These are phyloP conservation scores for Athetis lepigone DNA, from an alignment of 2,888 invertebrate species.

Conservation along the genomic window DNA sequence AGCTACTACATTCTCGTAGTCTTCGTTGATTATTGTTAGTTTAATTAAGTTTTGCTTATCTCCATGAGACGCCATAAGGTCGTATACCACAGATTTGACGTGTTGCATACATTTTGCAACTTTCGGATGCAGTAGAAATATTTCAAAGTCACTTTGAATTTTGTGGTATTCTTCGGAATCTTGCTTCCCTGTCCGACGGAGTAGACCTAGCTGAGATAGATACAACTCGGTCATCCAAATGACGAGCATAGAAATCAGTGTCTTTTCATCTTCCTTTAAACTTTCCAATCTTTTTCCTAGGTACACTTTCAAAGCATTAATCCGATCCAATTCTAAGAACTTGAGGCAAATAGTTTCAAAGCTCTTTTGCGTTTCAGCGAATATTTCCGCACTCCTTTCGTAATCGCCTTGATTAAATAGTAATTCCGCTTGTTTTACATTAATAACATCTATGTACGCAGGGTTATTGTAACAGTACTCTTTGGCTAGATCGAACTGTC, in stretches of 20 bases:
- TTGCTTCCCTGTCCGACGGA: conserved; percentile 88
- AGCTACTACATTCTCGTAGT: conserved; percentile 97
- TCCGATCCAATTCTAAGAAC: conserved; percentile 95
- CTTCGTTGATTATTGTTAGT: conserved; percentile 96
- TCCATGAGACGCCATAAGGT: conserved; percentile 98
- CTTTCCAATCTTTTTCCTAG: conserved; percentile 95
- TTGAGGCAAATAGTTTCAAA: conserved; percentile 98
- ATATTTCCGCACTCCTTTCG: conserved; percentile 95
- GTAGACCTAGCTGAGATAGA: conserved; percentile 95
- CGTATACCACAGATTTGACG: conserved; percentile 96
- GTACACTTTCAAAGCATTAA: conserved; percentile 96
- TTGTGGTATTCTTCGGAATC: conserved; percentile 89
- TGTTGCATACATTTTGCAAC: conserved; percentile 95
- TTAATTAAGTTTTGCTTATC: conserved; percentile 97
- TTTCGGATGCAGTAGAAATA: conserved; percentile 93
- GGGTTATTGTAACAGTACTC: conserved; percentile 95
- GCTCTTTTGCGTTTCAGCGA: conserved; percentile 96
- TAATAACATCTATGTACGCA: conserved; percentile 95
- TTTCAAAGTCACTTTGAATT: conserved; percentile 94
- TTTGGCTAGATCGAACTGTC: conserved; percentile 96
- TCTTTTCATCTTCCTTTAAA: conserved; percentile 93
- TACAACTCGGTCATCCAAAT: conserved; percentile 98
- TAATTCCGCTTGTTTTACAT: conserved; percentile 96
- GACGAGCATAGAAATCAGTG: conserved; percentile 97
- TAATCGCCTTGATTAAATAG: conserved; percentile 95